A percentile compares a stretch with the other conserved stretches of the same genome.
phyloP scores from a whole-genome alignment of 2,888 invertebrate genomes.

The Agonopterix heracliana region DNA sequence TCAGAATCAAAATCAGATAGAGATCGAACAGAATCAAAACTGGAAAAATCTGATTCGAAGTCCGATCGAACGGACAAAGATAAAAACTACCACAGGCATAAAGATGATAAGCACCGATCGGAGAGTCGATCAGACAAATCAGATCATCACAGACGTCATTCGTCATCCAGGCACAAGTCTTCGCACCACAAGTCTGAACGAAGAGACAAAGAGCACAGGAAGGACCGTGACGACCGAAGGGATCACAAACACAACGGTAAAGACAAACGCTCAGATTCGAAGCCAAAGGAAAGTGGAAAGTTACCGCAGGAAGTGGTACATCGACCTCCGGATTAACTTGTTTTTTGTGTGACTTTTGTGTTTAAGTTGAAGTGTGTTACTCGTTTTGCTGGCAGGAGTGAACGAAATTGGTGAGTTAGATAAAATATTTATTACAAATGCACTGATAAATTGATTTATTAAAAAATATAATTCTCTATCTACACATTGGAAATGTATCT shows the following conservation, averaged over 20 bases:
- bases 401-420: too few species aligned
- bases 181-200: constrained; percentile 30
- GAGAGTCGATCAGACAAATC: constrained; percentile 33
- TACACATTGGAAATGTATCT: too few species aligned
- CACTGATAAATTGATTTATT: too few species aligned
- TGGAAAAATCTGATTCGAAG: constrained; percentile 12
- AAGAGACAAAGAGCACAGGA: constrained; percentile 17
- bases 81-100: constrained; percentile 43
- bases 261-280: constrained; percentile 22
- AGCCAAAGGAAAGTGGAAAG: constrained; percentile 31
- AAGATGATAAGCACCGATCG: constrained; percentile 34
- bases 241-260: constrained; percentile 5
- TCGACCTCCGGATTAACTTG: constrained; percentile 52
- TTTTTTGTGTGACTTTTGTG: constrained; percentile 2
- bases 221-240: constrained; percentile 6
- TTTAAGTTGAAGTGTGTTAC: neutral
- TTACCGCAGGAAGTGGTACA: constrained; percentile 44
- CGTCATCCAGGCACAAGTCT: constrained; percentile 53
- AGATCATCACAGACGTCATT: constrained; percentile 51
- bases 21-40: constrained; percentile 10
- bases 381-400: too few species aligned
- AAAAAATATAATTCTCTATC: too few species aligned
- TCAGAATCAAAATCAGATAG: constrained; percentile 10
- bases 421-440: too few species aligned
- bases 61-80: constrained; percentile 16